Percentiles rank a stretch among this genome's conserved stretches.
Evolutionary conservation across 2,113 vertebrate genomes (phyloP).

Genomic region (Chlorodrepanis virens): DNA sequence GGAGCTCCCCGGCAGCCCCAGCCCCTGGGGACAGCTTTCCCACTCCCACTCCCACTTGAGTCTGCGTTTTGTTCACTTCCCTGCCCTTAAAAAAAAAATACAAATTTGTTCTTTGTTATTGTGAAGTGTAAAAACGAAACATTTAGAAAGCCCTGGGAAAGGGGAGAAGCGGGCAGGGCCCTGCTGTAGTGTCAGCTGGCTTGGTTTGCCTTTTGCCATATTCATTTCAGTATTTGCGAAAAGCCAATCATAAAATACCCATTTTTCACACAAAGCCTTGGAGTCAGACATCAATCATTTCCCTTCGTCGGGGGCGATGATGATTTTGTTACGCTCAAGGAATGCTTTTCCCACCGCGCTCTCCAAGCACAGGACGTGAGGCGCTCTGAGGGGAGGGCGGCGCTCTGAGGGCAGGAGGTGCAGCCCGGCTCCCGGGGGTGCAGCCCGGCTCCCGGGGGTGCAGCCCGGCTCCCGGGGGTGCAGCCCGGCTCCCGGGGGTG

Average conservation of each 20-base stretch:
- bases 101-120: not conserved
- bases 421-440: too few species aligned
- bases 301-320: too few species aligned
- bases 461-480: not conserved
- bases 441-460: not conserved
- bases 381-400: too few species aligned
- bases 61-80: fast-evolving
- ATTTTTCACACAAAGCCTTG: too few species aligned
- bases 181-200: fast-evolving
- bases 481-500: not conserved
- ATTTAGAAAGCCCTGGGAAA: too few species aligned
- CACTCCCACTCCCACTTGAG: not conserved
- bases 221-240: too few species aligned
- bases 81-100: not conserved
- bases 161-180: not conserved
- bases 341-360: too few species aligned
- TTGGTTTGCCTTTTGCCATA: not conserved
- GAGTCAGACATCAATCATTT: too few species aligned
- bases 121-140: not conserved
- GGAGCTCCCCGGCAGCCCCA: not conserved
- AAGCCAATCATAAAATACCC: too few species aligned
- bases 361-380: too few species aligned
- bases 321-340: too few species aligned
- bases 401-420: too few species aligned
- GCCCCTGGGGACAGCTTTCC: not conserved